Evolutionary conservation across 2,113 vertebrate genomes (phyloP), one percentile per base, ranked within the genome.

Genomic region (Plecotus auritus): DNA sequence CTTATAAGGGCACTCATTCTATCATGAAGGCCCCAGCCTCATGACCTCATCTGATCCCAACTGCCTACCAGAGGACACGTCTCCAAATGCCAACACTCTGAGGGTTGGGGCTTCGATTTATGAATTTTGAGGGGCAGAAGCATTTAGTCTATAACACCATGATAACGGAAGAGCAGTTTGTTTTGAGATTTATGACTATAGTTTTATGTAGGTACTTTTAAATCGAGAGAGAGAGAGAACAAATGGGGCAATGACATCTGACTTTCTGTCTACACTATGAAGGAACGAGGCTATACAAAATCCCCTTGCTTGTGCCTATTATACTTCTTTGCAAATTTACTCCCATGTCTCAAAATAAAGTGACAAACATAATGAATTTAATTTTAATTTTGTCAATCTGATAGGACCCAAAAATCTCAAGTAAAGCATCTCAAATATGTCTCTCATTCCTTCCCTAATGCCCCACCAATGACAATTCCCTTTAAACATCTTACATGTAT

Each of bases 401-500:
- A n/a, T n/a, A n/a, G n/a, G n/a, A n/a, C n/a, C n/a, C n/a, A n/a
- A n/a, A n/a, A n/a, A n/a, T n/a, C n/a, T n/a, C n/a, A n/a, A 64
- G 30, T 22, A 69, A 56, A 89, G 30, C 78, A 56, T 72, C 9
- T 42, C 30, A 78, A 35, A 32, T 51, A 70, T 56, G 2, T 47
- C 17, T 35, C 74, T 84, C 81, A 59, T 67, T 80, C 3, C 18
- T 94, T 59, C 28, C 73, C 6, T 59, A 61, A 90, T 66, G n/a
- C 0, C 4, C 9, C 42, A 35, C 6, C 86, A 73, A 47, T 88
- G 56, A 90, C 93, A 95, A 88, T 77, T 93, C 32, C 14, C 3
- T 84, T 72, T 85, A 84, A 70, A 59, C 18, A 70, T 73, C 85
- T 90, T 74, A 93, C 45, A 84, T 88, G 86, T 72, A 90, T 56